Evolutionary conservation across 2,113 vertebrate genomes (phyloP).

Genomic region (Bombycilla garrulus): DNA sequence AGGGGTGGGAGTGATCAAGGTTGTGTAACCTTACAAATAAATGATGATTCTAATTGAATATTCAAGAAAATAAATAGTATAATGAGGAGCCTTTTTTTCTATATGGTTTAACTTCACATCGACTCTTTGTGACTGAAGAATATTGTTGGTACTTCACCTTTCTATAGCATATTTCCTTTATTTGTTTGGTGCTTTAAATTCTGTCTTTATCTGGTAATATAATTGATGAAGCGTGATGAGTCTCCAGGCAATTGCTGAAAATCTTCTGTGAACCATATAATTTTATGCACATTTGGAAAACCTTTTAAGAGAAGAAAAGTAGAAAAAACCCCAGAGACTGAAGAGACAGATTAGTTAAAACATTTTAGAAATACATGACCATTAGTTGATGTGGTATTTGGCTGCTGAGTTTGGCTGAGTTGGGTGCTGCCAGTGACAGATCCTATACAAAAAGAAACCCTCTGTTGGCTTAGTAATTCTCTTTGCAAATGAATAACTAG

Average conservation of each 20-base stretch:
- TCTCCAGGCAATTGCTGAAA: slow-evolving; percentile 2
- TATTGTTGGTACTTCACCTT: not conserved
- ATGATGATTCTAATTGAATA: not conserved
- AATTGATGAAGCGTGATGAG: not conserved
- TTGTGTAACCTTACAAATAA: not conserved
- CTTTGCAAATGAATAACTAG: slow-evolving; percentile 34
- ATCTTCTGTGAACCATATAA: not conserved
- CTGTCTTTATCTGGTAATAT: not conserved
- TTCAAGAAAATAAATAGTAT: not conserved
- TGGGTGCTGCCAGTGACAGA: not conserved
- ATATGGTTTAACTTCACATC: not conserved
- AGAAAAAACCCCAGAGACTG: not conserved
- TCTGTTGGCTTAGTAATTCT: slow-evolving; percentile 23
- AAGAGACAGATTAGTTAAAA: not conserved
- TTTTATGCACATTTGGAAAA: not conserved
- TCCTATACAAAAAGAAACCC: not conserved
- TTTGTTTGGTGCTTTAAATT: not conserved
- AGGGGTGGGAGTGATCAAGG: not conserved
- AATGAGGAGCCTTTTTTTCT: not conserved
- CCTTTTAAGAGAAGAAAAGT: not conserved
- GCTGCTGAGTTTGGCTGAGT: not conserved
- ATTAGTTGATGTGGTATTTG: not conserved
- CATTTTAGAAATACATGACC: not conserved
- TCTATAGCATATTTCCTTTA: not conserved
- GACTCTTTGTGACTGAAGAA: not conserved